Evolutionary conservation across 2,113 vertebrate species (phyloP), one percentile per base, ranked within the genome.

Genomic region (pig (Sus scrofa)): DNA sequence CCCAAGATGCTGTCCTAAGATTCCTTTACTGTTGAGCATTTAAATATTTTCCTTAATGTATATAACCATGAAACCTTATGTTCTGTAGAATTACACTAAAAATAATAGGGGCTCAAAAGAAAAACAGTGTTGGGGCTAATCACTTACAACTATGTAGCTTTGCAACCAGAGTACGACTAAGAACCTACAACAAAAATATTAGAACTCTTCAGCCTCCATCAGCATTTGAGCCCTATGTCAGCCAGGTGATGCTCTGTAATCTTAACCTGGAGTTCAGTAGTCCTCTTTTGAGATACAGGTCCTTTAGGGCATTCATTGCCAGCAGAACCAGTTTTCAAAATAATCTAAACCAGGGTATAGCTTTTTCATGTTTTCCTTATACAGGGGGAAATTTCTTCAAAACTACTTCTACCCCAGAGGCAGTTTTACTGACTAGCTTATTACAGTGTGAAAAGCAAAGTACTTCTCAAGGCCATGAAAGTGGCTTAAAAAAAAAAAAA

Each of bases 31-130:
- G 3, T 26, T 89, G 32, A 56, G 39, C 34, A 95, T 44, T 95
- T 91, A 94, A 15, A 26, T 58, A 58, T 78, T 92, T 90, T 70
- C 32, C 78, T 27, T 85, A 93, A 84, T 34, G 65, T 26, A 74
- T 67, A 67, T 26, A 84, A 83, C 50, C 71, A 30, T 89, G 85
- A 82, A 94, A 58, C 12, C 13, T 78, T 78, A 60, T 26, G 83
- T 95, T 67, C 85, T 94, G 1, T 12, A 93, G 67, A 77, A 84
- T n/a, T 58, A 88, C 24, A 86, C 39, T 86, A 73, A 95, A 86
- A 77, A 68, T 75, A 75, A 79, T n/a, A 89, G 11, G 7, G 26
- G 30, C 19, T 74, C 58, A 82, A 91, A 32, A 11, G 63, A 63
- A 81, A 91, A 62, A 56, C 0, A 52, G 37, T 22, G 30, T 56